Base-by-base conservation (phyloP, 2,113 vertebrate species). In the Cryptomyrus ogoouensis region DNA sequence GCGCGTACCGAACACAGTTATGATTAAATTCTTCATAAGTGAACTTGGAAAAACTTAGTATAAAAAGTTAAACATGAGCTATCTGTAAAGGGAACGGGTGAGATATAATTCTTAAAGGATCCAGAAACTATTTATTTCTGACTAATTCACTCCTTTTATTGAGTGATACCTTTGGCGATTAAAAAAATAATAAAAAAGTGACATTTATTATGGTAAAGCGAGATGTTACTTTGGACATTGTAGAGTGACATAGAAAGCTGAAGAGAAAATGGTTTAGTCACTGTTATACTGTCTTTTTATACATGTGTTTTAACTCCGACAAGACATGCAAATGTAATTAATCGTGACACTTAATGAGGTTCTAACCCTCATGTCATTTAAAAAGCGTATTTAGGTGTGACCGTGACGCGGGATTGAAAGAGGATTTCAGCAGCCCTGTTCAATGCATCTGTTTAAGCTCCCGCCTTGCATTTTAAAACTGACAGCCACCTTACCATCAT, bases 391-490 rank as follows among this genome's bases (percentile, higher is more conserved):
- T 49, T 19, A 91, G 89, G 10, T 35, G 90, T 91, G 91, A 12
- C 62, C 89, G 89, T 90, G 86, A 89, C 90, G 85, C 89, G 7
- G 21, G 90, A 93, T 77, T 92, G 42, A 46, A 46, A 47, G 91
- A 93, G 93, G 93, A 93, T 93, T 94, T 95, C 89, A 47, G 90
- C 90, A 92, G 56, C 58, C 91, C 91, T 92, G 92, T 95, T 95
- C 95, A 96, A 95, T 96, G 95, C 94, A 96, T 96, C 93, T 96
- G 93, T 91, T 96, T 96, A 96, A 94, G 93, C 90, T 87, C 27
- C 87, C 91, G 89, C 35, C 91, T 93, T 96, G 93, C 93, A 95
- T 96, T 92, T 96, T 95, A 95, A 95, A 94, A 88, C 49, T 50
- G 27, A 31, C n/a, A 19, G 19, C 46, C 46, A 47, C 24, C 47